Evolutionary conservation across 2,797 vertebrate species (phyloP).

Genomic region (Notolabrus celidotus): DNA sequence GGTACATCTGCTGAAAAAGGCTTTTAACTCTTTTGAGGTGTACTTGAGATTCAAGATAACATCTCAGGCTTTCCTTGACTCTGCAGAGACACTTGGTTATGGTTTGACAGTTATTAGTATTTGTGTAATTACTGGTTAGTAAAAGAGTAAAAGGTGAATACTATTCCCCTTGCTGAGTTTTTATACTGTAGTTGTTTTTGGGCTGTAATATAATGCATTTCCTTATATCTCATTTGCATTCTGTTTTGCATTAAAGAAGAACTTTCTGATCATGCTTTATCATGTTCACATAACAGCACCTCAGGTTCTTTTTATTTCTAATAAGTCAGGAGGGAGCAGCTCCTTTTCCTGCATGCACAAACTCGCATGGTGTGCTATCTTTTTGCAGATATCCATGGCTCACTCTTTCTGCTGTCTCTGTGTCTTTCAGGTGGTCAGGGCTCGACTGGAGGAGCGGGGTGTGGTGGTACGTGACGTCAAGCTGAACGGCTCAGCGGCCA

Average conservation of each 20-base stretch:
- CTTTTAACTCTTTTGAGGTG: neutral
- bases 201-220: too few relatives aligned
- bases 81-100: neutral
- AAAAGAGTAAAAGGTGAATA: too few relatives aligned
- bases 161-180: too few relatives aligned
- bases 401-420: slow-evolving; percentile 23
- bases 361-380: slow-evolving; percentile 10
- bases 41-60: slow-evolving; percentile 8
- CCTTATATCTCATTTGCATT: neutral
- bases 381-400: slow-evolving; percentile 27
- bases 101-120: too few relatives aligned
- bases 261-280: neutral
- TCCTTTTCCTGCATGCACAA: slow-evolving; percentile 12
- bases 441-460: slow-evolving; percentile 90
- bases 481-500: slow-evolving; percentile 93
- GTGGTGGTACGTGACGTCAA: slow-evolving; percentile 87
- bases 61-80: neutral
- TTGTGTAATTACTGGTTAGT: too few relatives aligned
- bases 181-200: too few relatives aligned
- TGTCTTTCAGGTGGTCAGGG: slow-evolving; percentile 89
- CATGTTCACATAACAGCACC: slow-evolving; percentile 3
- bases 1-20: slow-evolving; percentile 1
- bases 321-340: neutral
- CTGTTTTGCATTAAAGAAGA: slow-evolving; percentile 1
- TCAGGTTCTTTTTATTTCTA: slow-evolving; percentile 7